Evolutionary conservation across 2,888 invertebrate genomes (phyloP).

Genomic region (Pseudococcus jackbeardsleyi): DNA sequence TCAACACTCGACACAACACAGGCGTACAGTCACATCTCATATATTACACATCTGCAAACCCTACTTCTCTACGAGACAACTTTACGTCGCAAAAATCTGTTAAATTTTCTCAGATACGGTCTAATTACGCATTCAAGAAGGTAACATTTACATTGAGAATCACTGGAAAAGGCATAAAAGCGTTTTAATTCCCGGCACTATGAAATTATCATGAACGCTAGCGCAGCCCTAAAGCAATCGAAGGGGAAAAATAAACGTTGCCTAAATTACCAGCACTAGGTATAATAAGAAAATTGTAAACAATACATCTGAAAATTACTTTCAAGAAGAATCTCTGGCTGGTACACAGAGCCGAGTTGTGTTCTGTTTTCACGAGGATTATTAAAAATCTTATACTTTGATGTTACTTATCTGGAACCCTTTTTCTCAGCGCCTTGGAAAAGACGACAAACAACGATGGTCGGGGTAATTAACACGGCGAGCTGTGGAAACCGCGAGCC

Average conservation of each 20-base stretch:
- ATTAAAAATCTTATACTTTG: slow-evolving; percentile 36
- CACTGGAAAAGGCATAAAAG: slow-evolving; percentile 30
- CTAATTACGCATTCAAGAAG: slow-evolving; percentile 9
- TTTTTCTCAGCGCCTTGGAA: background rate
- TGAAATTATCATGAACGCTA: slow-evolving; percentile 29
- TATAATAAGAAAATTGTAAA: slow-evolving; percentile 41
- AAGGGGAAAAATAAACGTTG: slow-evolving; percentile 36
- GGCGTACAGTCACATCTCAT: background rate
- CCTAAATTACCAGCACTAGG: slow-evolving; percentile 19
- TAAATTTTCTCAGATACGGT: background rate
- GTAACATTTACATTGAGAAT: slow-evolving; percentile 31
- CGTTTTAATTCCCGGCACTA: slow-evolving; percentile 42
- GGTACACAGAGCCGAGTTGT: background rate
- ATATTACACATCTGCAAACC: background rate
- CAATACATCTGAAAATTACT: slow-evolving; percentile 38
- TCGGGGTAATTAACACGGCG: slow-evolving; percentile 15
- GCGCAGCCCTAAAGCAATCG: slow-evolving; percentile 14
- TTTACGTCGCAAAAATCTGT: background rate
- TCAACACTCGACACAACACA: background rate
- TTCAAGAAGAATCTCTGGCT: background rate
- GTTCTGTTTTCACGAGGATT: slow-evolving; percentile 12
- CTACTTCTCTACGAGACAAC: background rate
- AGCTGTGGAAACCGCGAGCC: background rate
- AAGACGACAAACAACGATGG: background rate
- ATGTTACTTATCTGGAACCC: slow-evolving; percentile 29